Percentiles rank a stretch among this genome's conserved stretches.
These are phyloP conservation scores for Thymallus thymallus DNA, from an alignment of 2,113 vertebrate species.

Conservation along the genomic window DNA sequence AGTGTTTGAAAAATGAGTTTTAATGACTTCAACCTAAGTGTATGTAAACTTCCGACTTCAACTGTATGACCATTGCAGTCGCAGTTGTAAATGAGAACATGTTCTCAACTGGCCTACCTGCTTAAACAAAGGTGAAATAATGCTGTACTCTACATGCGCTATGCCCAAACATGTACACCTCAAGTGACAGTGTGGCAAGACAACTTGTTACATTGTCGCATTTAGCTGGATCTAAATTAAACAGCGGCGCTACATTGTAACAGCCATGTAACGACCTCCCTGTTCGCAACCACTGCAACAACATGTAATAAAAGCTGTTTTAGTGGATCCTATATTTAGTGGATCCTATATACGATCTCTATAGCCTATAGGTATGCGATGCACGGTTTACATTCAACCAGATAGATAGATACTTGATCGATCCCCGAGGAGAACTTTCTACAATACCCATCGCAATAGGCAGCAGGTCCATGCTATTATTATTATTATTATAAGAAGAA, in stretches of 20 bases:
- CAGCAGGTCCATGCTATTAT: not conserved
- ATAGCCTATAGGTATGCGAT: not conserved
- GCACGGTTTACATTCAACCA: not conserved
- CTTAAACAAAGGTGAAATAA: too few relatives aligned
- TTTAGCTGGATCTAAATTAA: not conserved
- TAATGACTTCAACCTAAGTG: too few relatives aligned
- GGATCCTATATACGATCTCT: not conserved
- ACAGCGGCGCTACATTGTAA: not conserved
- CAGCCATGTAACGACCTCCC: not conserved
- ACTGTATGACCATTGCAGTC: too few relatives aligned
- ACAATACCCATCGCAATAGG: not conserved
- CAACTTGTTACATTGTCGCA: not conserved
- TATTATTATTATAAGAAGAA: too few relatives aligned
- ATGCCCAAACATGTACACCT: not conserved
- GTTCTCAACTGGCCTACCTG: too few relatives aligned
- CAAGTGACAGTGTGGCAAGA: not conserved
- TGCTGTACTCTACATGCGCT: not conserved
- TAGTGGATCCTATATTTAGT: too few relatives aligned
- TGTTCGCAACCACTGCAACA: not conserved
- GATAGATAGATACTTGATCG: too few relatives aligned
- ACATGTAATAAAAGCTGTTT: not conserved
- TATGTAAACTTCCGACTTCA: too few relatives aligned
- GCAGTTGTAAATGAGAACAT: too few relatives aligned
- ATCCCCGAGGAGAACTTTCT: too few relatives aligned
- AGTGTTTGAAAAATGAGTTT: too few relatives aligned